phyloP scores from a whole-genome alignment of 2,888 invertebrate genomes.

The Myathropa florea region DNA sequence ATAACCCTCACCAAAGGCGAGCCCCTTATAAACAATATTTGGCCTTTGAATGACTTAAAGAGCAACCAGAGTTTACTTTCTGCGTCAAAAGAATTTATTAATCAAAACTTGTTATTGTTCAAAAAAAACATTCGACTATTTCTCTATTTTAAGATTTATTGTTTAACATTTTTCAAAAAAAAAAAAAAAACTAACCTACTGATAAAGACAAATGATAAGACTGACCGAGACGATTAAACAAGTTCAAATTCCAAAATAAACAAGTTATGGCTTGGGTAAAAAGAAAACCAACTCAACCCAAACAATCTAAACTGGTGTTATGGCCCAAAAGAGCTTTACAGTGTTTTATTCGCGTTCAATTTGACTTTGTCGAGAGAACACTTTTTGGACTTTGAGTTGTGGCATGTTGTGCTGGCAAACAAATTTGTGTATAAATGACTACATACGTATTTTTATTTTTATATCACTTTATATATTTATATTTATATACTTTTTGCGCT shows the following conservation, averaged over 20 bases:
- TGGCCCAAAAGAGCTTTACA: constrained; percentile 6
- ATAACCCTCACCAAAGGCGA: constrained; percentile 60
- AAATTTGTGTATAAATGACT: not conserved
- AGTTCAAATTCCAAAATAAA: constrained; percentile 33
- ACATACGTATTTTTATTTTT: not conserved
- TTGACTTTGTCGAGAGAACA: constrained; percentile 41
- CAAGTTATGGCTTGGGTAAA: constrained; percentile 31
- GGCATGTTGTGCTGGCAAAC: not conserved
- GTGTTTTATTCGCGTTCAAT: constrained; percentile 25
- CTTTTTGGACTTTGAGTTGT: constrained; percentile 43
- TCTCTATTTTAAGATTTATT: constrained; percentile 25
- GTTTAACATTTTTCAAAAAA: not conserved
- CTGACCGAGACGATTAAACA: constrained; percentile 16
- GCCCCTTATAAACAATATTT: constrained; percentile 43
- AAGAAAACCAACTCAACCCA: not conserved
- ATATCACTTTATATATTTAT: not conserved
- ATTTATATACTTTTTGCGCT: not conserved
- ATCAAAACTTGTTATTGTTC: not conserved
- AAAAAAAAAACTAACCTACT: not conserved
- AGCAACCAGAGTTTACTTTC: not conserved
- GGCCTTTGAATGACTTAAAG: constrained; percentile 45
- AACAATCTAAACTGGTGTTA: not conserved
- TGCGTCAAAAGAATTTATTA: constrained; percentile 28
- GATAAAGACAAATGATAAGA: constrained; percentile 32
- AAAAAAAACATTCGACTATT: constrained; percentile 18